These are phyloP conservation scores for Thymelicus sylvestris DNA, from an alignment of 2,888 invertebrate genomes.

Conservation along the genomic window DNA sequence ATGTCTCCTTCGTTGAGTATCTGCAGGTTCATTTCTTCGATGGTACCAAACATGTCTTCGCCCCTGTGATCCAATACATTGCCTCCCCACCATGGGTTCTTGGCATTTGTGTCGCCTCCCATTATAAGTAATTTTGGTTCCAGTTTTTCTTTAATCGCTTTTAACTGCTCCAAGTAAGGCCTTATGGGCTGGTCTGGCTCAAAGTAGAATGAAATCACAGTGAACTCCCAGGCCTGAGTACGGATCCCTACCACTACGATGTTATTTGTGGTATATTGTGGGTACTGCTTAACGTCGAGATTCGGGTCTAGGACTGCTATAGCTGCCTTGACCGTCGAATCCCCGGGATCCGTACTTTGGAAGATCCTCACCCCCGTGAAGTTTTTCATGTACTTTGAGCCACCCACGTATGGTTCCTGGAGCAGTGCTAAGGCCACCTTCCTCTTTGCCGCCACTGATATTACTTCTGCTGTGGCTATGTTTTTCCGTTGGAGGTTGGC, in stretches of 20 bases:
- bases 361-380: slow-evolving; percentile 18
- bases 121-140: not conserved
- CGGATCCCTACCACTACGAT: no score
- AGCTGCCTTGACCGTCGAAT: slow-evolving; percentile 32
- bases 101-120: not conserved
- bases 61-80: not conserved
- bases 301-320: slow-evolving; percentile 26
- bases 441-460: not conserved
- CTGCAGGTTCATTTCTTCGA: not conserved
- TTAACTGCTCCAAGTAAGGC: not conserved
- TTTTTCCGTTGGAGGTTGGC: slow-evolving; percentile 2
- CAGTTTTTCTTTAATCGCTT: not conserved
- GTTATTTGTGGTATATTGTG: no score
- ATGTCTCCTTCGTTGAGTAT: not conserved
- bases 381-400: not conserved
- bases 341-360: slow-evolving; percentile 11
- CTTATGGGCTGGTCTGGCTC: not conserved
- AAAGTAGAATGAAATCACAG: no score
- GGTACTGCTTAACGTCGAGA: slow-evolving; percentile 27
- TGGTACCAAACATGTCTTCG: not conserved
- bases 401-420: slow-evolving; percentile 28
- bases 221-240: no score
- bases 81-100: slow-evolving; percentile 6
- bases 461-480: not conserved
- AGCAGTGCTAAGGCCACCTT: not conserved